Percentiles rank a stretch among this genome's conserved stretches.
Conservation (phyloP, 1,140 invertebrate species). For the Scaptomyza hsui region DNA sequence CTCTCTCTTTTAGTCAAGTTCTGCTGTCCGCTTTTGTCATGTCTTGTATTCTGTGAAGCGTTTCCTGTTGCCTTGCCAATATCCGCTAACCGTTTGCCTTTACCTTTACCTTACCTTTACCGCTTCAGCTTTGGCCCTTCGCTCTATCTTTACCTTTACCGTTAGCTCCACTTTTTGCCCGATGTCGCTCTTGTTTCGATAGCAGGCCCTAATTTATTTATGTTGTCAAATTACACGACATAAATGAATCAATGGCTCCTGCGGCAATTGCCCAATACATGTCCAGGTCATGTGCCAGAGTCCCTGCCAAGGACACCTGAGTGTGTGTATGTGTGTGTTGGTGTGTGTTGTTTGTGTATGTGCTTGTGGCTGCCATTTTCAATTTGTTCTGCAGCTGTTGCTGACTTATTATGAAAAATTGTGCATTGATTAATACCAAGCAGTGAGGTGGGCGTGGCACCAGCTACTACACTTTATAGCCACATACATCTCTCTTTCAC, state of each 20-base stretch:
- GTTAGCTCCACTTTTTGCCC: neutral
- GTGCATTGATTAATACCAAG: slow-evolving; percentile 50
- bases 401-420: slow-evolving; percentile 71
- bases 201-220: slow-evolving; percentile 72
- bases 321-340: slow-evolving; percentile 1
- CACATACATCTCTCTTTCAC: slow-evolving; percentile 6
- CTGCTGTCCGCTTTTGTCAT: slow-evolving; percentile 11
- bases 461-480: slow-evolving; percentile 25
- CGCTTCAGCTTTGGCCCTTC: neutral
- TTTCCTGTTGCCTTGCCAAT: slow-evolving; percentile 77
- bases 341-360: neutral
- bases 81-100: slow-evolving; percentile 55
- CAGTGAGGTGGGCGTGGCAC: slow-evolving; percentile 18
- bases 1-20: neutral
- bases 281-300: slow-evolving; percentile 6
- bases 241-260: slow-evolving; percentile 72
- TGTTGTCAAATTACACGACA: slow-evolving; percentile 79
- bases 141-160: neutral
- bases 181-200: slow-evolving; percentile 6
- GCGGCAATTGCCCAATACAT: slow-evolving; percentile 31
- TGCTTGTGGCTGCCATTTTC: slow-evolving; percentile 44
- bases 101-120: slow-evolving; percentile 7
- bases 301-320: slow-evolving; percentile 38
- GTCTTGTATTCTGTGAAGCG: slow-evolving; percentile 38
- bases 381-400: slow-evolving; percentile 59